Evolutionary conservation across 2,113 vertebrate species (phyloP), one percentile per base, ranked within the genome.

Genomic region (Pygoscelis adeliae): DNA sequence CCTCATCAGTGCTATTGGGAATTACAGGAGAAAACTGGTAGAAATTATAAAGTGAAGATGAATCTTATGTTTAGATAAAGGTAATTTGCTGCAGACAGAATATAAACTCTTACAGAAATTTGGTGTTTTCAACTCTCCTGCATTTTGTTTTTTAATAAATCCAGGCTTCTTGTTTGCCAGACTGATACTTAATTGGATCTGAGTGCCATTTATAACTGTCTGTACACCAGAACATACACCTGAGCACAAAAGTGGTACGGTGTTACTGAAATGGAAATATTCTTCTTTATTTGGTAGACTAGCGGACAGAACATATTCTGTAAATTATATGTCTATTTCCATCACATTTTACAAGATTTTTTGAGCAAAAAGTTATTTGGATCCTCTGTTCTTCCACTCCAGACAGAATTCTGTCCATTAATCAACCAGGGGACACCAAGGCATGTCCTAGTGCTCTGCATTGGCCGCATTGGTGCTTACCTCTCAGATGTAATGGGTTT

Each of bases 1-100:
- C 47, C 73, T 94, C 94, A 74, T 96, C 87, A 94, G 82, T 79
- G 90, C 94, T 72, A 27, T 77, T 50, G 80, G 94, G 95, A 97
- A 67, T 83, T 87, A 36, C 15, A 21, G 83, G 30, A 53, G 27
- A 4, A 47, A 56, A 67, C 30, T 67, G 78, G 90, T 47, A 74
- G 61, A 40, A 81, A 92, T 89, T 40, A 73, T 44, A 7, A n/a
- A 80, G 85, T 8, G 72, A 53, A 17, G 83, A 42, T 36, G 92
- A 50, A 77, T 65, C 56, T 56, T 44, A 17, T 9, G 83, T 56
- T 29, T 11, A 23, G 49, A 74, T 83, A 84, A 90, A 93, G 66
- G 73, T 15, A 94, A 90, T 78, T 83, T 10, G 76, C 70, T 55
- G 89, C 90, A 52, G n/a, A 8, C 3, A 6, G 90, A 58, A 83